These are phyloP conservation scores for Mesoclemmys tuberculata DNA, from an alignment of 2,113 vertebrate genomes.

Conservation along the genomic window DNA sequence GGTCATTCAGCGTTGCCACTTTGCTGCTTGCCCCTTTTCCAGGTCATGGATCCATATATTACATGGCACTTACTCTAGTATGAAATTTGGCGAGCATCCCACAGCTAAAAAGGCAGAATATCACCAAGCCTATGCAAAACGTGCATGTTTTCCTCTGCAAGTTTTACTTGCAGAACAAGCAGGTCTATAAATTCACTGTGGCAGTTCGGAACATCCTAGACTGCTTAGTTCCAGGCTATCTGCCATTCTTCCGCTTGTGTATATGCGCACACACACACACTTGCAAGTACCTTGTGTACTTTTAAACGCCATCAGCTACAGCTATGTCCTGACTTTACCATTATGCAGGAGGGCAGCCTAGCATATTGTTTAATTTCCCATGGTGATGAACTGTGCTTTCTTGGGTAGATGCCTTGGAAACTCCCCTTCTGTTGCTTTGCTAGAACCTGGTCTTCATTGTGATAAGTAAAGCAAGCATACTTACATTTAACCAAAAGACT, in stretches of 20 bases:
- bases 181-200: background rate
- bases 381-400: background rate
- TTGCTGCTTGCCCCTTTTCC: background rate
- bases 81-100: background rate
- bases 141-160: background rate
- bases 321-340: background rate
- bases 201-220: background rate
- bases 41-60: background rate
- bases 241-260: background rate
- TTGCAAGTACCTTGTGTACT: fast-evolving
- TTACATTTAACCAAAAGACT: background rate
- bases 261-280: fast-evolving
- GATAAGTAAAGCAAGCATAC: background rate
- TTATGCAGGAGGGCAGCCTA: background rate
- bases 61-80: background rate
- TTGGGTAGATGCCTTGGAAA: background rate
- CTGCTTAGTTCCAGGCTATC: background rate
- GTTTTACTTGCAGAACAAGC: background rate
- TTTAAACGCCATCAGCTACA: background rate
- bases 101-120: fast-evolving
- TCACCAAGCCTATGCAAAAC: background rate
- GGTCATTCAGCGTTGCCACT: fast-evolving
- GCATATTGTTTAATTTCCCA: background rate
- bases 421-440: background rate
- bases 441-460: background rate